Evolutionary conservation across 2,113 vertebrate species (phyloP), one percentile per base, ranked within the genome.

Genomic region (Toxotes jaculatrix): DNA sequence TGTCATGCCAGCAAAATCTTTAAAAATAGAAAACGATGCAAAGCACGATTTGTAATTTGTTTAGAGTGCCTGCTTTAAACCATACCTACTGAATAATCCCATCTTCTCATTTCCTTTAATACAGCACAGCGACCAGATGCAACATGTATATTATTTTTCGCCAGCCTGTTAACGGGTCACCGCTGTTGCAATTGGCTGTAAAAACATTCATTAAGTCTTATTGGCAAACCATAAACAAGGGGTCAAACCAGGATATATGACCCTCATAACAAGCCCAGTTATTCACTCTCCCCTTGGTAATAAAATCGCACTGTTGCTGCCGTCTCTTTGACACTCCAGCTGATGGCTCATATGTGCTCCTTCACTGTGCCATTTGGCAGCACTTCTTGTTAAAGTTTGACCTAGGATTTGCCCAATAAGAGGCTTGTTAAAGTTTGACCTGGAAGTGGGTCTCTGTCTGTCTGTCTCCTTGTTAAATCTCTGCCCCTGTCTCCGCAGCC

Each of bases 181-280:
- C 31, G 7, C 73, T 45, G 57, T 69, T 66, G 49, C 68, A 66
- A 71, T 68, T 42, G 81, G 83, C 70, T 87, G 85, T 90, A 77
- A 90, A 27, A 88, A 83, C 77, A 85, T 80, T 93, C 85, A 91
- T 93, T 89, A 91, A 87, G 74, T 81, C 79, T 91, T 76, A 85
- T 23, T 77, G 82, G 57, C 53, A 59, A 74, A 61, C 71, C 57
- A 47, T 87, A 89, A 89, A 93, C 84, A 78, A 14, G 42, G 69
- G 84, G 83, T 94, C 88, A 87, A 57, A 73, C 69, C 55, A 65
- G 78, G 49, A 75, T 87, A 76, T 82, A 72, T 36, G 56, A 80
- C 65, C 64, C 59, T 77, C 86, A 74, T 92, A 89, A 92, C 91
- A 66, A 90, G 67, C 77, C 32, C 79, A 67, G 71, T 81, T 83